Base-by-base conservation (phyloP, 2,888 invertebrate genomes). In the Dione juno region DNA sequence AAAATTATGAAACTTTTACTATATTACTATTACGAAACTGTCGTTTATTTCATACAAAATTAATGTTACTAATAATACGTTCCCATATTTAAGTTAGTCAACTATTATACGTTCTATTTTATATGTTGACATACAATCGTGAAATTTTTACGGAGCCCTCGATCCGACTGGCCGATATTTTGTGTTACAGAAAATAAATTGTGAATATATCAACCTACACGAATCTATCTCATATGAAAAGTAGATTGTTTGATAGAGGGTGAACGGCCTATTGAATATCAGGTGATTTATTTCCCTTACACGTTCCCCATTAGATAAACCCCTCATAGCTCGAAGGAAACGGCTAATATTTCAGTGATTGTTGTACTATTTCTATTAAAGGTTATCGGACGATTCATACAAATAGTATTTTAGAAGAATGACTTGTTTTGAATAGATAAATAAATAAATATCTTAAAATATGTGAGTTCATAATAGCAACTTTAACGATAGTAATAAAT, bases 281-380 rank as follows among this genome's bases (percentile, higher is more conserved):
- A 80, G 79, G 81, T 85, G 86, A 89, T 89, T 88, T 89, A 88
- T 88, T 85, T 84, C 81, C 76, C 81, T 82, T 86, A 48, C 50
- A 37, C 50, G 35, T 78, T 84, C 83, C 82, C 81, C 80, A 76
- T 14, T 50, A 75, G 74, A 71, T 72, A 71, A 66, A 40, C 72
- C 71, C 67, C 70, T 75, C 69, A 59, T 66, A n/a, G 43, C 53
- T 59, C 53, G 13, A 57, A 35, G 52, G 61, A 28, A 50, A 41
- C 66, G 69, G 69, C 63, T 58, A 67, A 69, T 67, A 74, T 69
- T 70, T 58, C 67, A 69, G 19, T 28, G 28, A 50, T 45, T 41
- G 45, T 66, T 61, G 71, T 69, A 67, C 63, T 63, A 10, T 35
- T 66, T 37, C 16, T 57, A 57, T 11, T 16, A 11, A 37, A 57